These are phyloP conservation scores for Diadumene lineata DNA, from an alignment of 92 coral and sea anemone genomes.

Conservation along the genomic window DNA sequence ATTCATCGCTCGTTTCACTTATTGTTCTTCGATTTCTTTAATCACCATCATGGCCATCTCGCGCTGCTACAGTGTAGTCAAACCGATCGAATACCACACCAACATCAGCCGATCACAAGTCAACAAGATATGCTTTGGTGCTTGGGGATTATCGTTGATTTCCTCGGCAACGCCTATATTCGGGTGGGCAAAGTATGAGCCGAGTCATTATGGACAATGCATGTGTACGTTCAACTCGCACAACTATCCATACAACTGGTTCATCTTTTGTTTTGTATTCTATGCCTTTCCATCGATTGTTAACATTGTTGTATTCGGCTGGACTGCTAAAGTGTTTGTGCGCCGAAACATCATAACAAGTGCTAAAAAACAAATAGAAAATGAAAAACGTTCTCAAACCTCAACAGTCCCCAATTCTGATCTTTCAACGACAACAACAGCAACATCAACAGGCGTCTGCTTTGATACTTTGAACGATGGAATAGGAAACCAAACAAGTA, in stretches of 20 bases:
- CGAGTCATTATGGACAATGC: conserved; percentile 9
- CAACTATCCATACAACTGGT: conserved; percentile 15
- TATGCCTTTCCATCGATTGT: neutral
- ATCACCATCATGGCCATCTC: conserved; percentile 8
- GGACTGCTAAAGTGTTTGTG: neutral
- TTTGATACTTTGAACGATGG: too few species aligned
- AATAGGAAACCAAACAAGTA: too few species aligned
- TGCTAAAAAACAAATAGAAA: neutral
- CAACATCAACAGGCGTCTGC: too few species aligned
- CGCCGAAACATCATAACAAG: neutral
- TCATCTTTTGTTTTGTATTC: neutral
- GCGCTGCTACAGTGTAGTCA: conserved; percentile 22
- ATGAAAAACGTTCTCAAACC: neutral
- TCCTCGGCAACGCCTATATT: conserved; percentile 7
- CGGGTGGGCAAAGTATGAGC: conserved; percentile 33
- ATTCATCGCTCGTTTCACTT: conserved; percentile 7
- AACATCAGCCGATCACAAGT: neutral
- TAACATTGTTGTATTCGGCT: neutral
- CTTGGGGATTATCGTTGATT: neutral
- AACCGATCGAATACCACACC: conserved; percentile 6
- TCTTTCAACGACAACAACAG: too few species aligned
- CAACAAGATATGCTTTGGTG: conserved; percentile 5
- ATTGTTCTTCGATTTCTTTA: conserved; percentile 7
- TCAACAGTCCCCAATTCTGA: neutral
- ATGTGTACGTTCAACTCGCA: conserved; percentile 12